Base-by-base conservation (phyloP, 2,888 invertebrate genomes). In the Caenorhabditis plicata region DNA sequence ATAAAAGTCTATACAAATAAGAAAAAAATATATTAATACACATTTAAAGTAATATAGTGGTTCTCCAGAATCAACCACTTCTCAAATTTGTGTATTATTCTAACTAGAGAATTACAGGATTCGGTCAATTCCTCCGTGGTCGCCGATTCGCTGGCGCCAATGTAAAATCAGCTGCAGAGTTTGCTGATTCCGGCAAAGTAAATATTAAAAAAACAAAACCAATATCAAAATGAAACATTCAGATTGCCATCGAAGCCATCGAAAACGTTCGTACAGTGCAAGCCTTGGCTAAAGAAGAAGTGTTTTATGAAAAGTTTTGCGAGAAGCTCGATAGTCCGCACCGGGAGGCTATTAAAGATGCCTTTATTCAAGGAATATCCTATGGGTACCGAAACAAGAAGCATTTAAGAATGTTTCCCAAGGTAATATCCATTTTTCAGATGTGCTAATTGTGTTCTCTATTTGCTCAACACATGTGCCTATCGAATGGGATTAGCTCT, bases 241-340 rank as follows among this genome's bases (percentile, higher is more conserved):
- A 78, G 73, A 73, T 83, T 25, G 82, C 82, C 4, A 77, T 81
- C 33, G 84, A 84, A 61, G 81, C 81, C 3, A 80, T 84, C 25
- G 83, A 82, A 66, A 83, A 83, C 53, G 81, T 84, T 2, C 68
- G 81, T 35, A 83, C 83, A 1, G 83, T 84, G 3, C 82, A 82
- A 26, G 77, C 83, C 15, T 68, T 84, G 39, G 81, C 81, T 2
- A 74, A 80, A 42, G 83, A 84, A 51, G 64, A 71, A n/a, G 60
- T 71, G 3, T 82, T 83, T 66, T 75, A 80, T 45, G 58, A 74
- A n/a, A 68, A 61, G 20, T 75, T 75, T 53, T 68, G 71, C 36
- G 33, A 48, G 8, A 70, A 57, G 31, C 51, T 75, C 33, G 72
- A 72, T 27, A 54, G 45, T 11, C 69, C 73, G 20, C 68, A 71